A percentile compares a stretch with the other conserved stretches of the same genome.
phyloP scores from a whole-genome alignment of 2,113 vertebrate species.

The Cebus imitator region DNA sequence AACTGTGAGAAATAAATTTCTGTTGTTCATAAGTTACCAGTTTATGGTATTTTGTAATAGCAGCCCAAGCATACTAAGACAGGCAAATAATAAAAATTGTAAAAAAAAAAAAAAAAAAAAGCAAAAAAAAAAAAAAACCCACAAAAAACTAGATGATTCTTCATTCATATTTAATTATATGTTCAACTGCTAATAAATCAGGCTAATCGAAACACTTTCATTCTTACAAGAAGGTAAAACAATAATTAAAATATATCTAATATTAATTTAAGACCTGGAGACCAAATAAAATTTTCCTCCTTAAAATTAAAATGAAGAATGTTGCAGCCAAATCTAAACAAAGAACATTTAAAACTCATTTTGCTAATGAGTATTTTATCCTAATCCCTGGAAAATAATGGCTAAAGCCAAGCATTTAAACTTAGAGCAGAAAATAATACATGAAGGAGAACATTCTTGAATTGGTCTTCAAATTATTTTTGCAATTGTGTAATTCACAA shows the following conservation, averaged over 20 bases:
- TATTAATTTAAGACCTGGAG: neutral
- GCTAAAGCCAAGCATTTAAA: neutral
- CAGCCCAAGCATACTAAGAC: neutral
- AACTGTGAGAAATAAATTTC: neutral
- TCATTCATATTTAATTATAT: neutral
- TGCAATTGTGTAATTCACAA: neutral
- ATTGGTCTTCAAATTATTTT: neutral
- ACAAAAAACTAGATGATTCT: neutral
- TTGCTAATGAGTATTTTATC: neutral
- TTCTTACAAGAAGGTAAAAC: constrained; percentile 8
- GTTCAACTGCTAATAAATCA: constrained; percentile 22
- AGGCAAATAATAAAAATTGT: constrained; percentile 19
- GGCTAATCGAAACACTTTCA: neutral
- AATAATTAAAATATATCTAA: neutral
- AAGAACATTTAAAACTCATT: neutral
- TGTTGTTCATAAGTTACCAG: neutral
- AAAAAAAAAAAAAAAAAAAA: constrained; percentile 22
- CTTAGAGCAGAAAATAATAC: neutral
- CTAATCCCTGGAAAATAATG: neutral
- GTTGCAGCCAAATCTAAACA: neutral
- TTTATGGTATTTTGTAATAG: neutral
- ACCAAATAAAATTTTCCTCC: neutral
- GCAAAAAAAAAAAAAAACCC: neutral
- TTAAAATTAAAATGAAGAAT: neutral
- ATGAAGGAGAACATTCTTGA: neutral